Evolutionary conservation across 2,888 invertebrate species (phyloP), one percentile per base, ranked within the genome.

Genomic region (Horisme vitalbata): DNA sequence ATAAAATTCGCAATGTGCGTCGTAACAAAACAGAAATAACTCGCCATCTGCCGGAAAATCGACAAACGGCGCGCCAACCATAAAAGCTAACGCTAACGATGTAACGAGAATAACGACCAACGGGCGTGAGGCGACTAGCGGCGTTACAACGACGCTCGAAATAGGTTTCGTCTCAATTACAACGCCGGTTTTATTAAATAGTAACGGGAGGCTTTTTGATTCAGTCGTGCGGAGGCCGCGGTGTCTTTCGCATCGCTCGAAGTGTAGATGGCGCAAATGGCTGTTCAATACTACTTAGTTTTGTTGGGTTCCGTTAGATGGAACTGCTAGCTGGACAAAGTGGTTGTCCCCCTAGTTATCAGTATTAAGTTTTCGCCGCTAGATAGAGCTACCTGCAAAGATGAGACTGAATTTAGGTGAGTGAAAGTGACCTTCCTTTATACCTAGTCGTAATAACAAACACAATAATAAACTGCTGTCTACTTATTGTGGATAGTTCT

Each of bases 81-180:
- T 60, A 68, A 56, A 60, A 54, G 68, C 59, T 57, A 54, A 55
- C 60, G 60, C 57, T 78, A 79, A 80, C 79, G 81, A 59, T 30
- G 65, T 68, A 78, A 73, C 80, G 76, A 73, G 64, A 79, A 79
- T 82, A 83, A 80, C 80, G 83, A 66, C 76, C 65, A 69, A 69
- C 65, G 66, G 57, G 65, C 63, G 51, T 55, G 65, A 68, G 57
- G 65, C 69, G 68, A 61, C 68, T 68, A 65, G 62, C 69, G 67
- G 59, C 69, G 61, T 60, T 55, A 61, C 60, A 57, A 48, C 50
- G 56, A 60, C 69, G 67, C 67, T 76, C 52, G 61, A 75, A 75
- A 76, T 77, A 80, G 70, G 61, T 62, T 65, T 34, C 53, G 68
- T 70, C 70, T 71, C 66, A 44, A 71, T 72, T 76, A 65, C 71